These are phyloP conservation scores for Microplitis manilae DNA, from an alignment of 2,888 invertebrate species.

Conservation along the genomic window DNA sequence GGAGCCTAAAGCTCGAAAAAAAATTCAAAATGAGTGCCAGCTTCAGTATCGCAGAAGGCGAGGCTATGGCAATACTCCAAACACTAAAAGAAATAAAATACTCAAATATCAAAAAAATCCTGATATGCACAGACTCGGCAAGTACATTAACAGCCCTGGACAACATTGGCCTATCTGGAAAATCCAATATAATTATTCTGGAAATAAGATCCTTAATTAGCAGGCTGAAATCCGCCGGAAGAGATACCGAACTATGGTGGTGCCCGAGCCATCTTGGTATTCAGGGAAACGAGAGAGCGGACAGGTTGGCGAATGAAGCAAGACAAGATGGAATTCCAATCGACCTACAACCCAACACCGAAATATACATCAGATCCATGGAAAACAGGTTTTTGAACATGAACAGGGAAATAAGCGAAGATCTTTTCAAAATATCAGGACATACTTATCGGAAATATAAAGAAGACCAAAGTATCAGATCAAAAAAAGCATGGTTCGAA, in stretches of 20 bases:
- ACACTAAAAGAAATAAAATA: background rate
- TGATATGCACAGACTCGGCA: conserved; percentile 4
- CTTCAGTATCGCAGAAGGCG: background rate
- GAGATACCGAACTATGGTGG: background rate
- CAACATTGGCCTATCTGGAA: background rate
- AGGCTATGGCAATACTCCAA: background rate
- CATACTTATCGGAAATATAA: no score
- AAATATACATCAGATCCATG: no score
- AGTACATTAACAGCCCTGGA: background rate
- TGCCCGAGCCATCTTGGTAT: conserved; percentile 13
- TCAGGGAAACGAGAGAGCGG: conserved; percentile 5
- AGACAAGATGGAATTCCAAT: background rate
- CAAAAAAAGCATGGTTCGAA: background rate
- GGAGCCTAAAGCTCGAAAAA: no score
- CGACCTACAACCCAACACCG: no score
- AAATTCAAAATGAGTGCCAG: no score
- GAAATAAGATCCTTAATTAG: conserved; percentile 1
- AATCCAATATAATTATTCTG: background rate
- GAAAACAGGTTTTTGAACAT: no score
- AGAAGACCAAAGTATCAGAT: background rate
- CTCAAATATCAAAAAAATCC: background rate
- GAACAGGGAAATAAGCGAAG: no score
- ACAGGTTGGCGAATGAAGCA: conserved; percentile 8
- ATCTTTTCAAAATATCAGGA: no score
- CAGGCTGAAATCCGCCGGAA: background rate